Base-by-base conservation (phyloP, 2,888 invertebrate species). In the Drosophila vallismaia region DNA sequence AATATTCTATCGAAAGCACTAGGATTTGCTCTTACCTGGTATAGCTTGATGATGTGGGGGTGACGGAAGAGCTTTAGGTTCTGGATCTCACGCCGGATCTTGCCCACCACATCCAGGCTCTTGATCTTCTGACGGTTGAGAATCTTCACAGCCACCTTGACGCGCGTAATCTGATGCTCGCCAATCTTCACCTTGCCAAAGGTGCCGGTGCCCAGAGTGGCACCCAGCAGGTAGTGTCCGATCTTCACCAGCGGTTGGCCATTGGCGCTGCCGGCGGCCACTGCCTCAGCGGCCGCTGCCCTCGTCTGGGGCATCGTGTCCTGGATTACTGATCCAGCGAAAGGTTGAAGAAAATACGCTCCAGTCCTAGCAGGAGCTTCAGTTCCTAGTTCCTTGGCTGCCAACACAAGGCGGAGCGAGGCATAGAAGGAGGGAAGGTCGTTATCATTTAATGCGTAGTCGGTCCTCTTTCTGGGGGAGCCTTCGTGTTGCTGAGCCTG, bases 101-200 rank as follows among this genome's bases (percentile, higher is more conserved):
- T 99, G 2, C 99, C 98, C 28, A 99, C 99, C 4, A 99, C 99
- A 94, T 99, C 99, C 10, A 99, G 94, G 82, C 97, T 98, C 92
- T 99, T 99, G 73, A 99, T 99, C 92, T 99, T 99, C 90, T 99
- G 98, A 42, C 99, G 94, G 91, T 99, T 99, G 46, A 99, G 93
- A 77, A 99, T 99, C 92, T 99, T 99, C 0, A 99, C 97, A 48
- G 99, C 99, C 45, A 99, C 99, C 92, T 99, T 99, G 92, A 99
- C 99, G 79, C 97, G 97, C 2, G 99, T 99, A 70, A 98, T 92
- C 89, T 98, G 97, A 93, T 99, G 99, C 90, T 98, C 98, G 8
- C 99, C 99, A 89, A 99, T 98, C 94, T 99, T 99, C 2, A 99
- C 99, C 94, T 99, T 99, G 62, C 99, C 99, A 93, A 99, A 99